phyloP scores from a whole-genome alignment of 2,888 invertebrate genomes.

The Heliconius hortense region DNA sequence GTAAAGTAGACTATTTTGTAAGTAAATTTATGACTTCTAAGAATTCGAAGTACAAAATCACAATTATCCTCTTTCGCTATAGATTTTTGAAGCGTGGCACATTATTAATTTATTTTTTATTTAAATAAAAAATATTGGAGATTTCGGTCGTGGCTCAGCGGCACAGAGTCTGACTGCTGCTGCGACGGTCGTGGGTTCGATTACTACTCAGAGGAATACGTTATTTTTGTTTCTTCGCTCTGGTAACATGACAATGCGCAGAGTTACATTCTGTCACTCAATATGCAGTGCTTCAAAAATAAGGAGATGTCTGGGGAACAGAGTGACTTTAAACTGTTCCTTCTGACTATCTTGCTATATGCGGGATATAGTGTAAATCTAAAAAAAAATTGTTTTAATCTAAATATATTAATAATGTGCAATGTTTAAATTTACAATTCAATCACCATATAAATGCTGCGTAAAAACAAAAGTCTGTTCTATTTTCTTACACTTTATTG shows the following conservation, averaged over 20 bases:
- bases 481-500: slow-evolving; percentile 61
- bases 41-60: slow-evolving; percentile 65
- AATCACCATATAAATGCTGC: slow-evolving; percentile 31
- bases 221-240: not conserved
- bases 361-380: not conserved
- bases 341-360: not conserved
- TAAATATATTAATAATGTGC: slow-evolving; percentile 34
- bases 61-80: slow-evolving; percentile 44
- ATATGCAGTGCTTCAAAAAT: no score
- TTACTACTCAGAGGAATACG: not conserved
- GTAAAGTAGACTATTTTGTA: slow-evolving; percentile 24
- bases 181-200: not conserved
- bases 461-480: slow-evolving; percentile 39
- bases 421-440: slow-evolving; percentile 26
- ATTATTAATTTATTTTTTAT: slow-evolving; percentile 27
- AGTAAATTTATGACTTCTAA: slow-evolving; percentile 45
- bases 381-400: not conserved
- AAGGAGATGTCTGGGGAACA: no score
- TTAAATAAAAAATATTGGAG: not conserved
- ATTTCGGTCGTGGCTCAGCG: no score
- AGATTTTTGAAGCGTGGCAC: slow-evolving; percentile 33
- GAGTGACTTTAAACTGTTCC: not conserved
- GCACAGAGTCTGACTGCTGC: no score
- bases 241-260: not conserved
- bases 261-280: not conserved